A percentile compares a stretch with the other conserved stretches of the same genome.
phyloP scores from a whole-genome alignment of 2,888 invertebrate species.

The Pachycephus smyrnensis region DNA sequence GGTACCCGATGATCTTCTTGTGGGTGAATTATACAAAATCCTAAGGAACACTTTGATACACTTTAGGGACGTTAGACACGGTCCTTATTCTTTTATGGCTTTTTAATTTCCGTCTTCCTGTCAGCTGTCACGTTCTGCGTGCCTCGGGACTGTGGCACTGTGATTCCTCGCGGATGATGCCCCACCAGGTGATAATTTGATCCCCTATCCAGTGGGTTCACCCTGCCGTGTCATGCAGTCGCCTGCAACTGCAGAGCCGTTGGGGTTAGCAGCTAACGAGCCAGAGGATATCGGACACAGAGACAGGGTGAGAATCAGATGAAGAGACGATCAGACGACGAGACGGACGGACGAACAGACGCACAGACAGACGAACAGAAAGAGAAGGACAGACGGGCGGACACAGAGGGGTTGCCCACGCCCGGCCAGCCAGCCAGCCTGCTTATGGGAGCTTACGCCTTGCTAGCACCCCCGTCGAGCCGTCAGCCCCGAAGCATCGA shows the following conservation, averaged over 20 bases:
- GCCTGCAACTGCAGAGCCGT: background rate
- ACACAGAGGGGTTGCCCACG: constrained; percentile 33
- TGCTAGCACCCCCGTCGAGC: constrained; percentile 29
- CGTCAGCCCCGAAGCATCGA: constrained; percentile 48
- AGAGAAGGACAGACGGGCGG: constrained; percentile 12
- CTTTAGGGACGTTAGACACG: background rate
- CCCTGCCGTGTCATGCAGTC: background rate
- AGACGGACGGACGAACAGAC: constrained; percentile 6
- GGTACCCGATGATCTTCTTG: too few species aligned
- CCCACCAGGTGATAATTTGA: background rate
- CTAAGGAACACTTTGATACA: background rate
- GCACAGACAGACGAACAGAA: constrained; percentile 29
- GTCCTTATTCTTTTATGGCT: background rate
- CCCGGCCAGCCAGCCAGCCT: constrained; percentile 43
- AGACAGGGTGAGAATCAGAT: background rate
- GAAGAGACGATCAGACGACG: background rate
- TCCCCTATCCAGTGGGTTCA: background rate
- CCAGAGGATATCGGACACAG: background rate
- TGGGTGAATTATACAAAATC: background rate
- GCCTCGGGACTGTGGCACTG: background rate
- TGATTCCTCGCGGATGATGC: background rate
- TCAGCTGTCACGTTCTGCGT: background rate
- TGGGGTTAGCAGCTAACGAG: background rate
- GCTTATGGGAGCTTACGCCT: constrained; percentile 41
- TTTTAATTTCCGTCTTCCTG: background rate